Percentiles rank a stretch among this genome's conserved stretches.
phyloP scores from a whole-genome alignment of 2,113 vertebrate genomes.

The Uropsilus gracilis region DNA sequence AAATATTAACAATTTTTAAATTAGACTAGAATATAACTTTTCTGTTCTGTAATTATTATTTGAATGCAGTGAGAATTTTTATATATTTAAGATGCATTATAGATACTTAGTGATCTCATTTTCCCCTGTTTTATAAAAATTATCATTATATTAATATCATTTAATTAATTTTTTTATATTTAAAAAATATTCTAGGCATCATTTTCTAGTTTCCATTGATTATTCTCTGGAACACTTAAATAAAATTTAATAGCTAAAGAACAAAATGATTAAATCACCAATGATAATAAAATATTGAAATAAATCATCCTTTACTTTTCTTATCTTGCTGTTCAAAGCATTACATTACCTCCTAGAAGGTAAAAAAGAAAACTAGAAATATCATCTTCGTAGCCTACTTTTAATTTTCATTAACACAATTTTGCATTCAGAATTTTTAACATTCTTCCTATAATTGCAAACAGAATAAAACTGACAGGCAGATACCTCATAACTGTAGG shows the following conservation, averaged over 20 bases:
- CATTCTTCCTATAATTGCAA: neutral
- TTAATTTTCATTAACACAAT: neutral
- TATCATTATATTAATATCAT: too few relatives aligned
- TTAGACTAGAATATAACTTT: neutral
- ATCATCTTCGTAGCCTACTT: neutral
- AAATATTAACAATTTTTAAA: neutral
- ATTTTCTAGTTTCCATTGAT: slow-evolving; percentile 7
- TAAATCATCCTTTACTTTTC: neutral
- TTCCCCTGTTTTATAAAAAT: too few relatives aligned
- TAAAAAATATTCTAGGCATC: neutral
- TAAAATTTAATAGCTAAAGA: neutral
- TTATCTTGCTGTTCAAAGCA: neutral
- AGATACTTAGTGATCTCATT: neutral
- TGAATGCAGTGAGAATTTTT: neutral
- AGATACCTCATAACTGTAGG: neutral
- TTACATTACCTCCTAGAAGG: neutral
- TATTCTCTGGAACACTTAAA: neutral
- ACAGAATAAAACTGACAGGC: slow-evolving; percentile 12
- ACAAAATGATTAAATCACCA: neutral
- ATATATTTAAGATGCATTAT: neutral
- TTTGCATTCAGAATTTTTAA: slow-evolving; percentile 40
- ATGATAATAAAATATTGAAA: neutral
- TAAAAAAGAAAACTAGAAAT: neutral
- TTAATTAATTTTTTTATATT: too few relatives aligned
- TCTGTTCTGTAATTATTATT: neutral